phyloP scores from a whole-genome alignment of 2,888 invertebrate species.

The Eurois occulta region DNA sequence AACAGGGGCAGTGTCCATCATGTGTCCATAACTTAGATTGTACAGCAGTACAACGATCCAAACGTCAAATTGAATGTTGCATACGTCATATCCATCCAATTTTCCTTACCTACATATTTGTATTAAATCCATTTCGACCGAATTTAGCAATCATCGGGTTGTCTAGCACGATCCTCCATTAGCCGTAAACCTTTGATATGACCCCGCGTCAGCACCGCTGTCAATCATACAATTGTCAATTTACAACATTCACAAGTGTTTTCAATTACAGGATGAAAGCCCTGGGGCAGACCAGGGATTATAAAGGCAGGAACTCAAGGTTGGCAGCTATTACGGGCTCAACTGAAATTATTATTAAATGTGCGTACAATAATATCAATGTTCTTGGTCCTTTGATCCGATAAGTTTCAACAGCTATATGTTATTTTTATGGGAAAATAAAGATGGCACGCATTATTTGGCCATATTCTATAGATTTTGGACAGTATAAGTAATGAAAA shows the following conservation, averaged over 20 bases:
- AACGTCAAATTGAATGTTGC: constrained; percentile 4
- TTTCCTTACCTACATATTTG: background rate
- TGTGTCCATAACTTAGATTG: background rate
- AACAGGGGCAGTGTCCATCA: background rate
- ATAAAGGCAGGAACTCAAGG: constrained; percentile 44
- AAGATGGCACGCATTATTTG: background rate
- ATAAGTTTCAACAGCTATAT: background rate
- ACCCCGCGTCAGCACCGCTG: constrained; percentile 58
- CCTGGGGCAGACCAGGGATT: constrained; percentile 21
- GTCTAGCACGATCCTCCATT: constrained; percentile 46
- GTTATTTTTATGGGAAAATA: constrained; percentile 6
- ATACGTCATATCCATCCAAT: constrained; percentile 1
- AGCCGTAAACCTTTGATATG: constrained; percentile 39
- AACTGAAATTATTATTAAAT: constrained; percentile 33
- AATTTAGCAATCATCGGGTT: constrained; percentile 28
- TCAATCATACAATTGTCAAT: constrained; percentile 65
- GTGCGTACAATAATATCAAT: constrained; percentile 1
- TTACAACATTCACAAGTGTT: constrained; percentile 55
- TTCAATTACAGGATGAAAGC: constrained; percentile 54
- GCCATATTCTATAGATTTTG: background rate
- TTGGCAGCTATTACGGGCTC: constrained; percentile 12
- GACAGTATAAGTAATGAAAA: background rate
- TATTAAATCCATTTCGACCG: constrained; percentile 10
- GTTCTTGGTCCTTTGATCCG: background rate
- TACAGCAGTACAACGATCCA: background rate